phyloP scores from a whole-genome alignment of 2,888 invertebrate species.

The Caenorhabditis doughertyi region DNA sequence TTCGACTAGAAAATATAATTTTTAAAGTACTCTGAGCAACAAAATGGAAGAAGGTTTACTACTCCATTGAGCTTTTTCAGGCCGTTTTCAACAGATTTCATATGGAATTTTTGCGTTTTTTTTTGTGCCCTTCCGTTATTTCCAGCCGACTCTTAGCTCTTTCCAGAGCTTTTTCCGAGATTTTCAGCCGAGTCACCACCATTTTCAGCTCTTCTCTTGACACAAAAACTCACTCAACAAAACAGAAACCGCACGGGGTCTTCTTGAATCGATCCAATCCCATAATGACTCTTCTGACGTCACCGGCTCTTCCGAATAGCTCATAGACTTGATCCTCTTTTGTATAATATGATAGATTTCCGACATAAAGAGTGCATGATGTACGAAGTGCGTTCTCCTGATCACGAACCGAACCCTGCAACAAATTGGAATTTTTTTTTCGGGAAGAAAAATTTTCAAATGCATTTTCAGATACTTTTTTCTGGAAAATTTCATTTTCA shows the following conservation, averaged over 20 bases:
- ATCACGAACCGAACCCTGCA: conserved; percentile 78
- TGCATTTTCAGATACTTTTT: no score
- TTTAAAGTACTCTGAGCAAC: no score
- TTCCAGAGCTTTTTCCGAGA: not conserved
- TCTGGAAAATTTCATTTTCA: no score
- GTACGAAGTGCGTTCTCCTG: conserved; percentile 88
- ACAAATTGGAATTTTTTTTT: conserved; percentile 10
- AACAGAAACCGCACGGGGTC: conserved; percentile 99
- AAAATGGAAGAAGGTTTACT: no score
- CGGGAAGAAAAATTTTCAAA: not conserved
- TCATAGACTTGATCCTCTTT: conserved; percentile 96
- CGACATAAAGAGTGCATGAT: conserved; percentile 93
- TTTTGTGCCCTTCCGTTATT: no score
- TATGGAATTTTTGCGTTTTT: no score
- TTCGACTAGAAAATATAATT: no score
- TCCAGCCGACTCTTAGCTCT: no score
- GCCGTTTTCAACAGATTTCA: no score
- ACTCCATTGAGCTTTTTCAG: no score
- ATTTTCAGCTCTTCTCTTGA: no score
- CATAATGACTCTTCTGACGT: conserved; percentile 94
- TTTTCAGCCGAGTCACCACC: no score
- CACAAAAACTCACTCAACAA: conserved; percentile 89
- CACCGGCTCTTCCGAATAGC: conserved; percentile 95
- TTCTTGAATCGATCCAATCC: conserved; percentile 97
- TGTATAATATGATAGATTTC: conserved; percentile 98